Evolutionary conservation across 1,140 invertebrate genomes (phyloP), one percentile per base, ranked within the genome.

Genomic region (Drosophila repleta): DNA sequence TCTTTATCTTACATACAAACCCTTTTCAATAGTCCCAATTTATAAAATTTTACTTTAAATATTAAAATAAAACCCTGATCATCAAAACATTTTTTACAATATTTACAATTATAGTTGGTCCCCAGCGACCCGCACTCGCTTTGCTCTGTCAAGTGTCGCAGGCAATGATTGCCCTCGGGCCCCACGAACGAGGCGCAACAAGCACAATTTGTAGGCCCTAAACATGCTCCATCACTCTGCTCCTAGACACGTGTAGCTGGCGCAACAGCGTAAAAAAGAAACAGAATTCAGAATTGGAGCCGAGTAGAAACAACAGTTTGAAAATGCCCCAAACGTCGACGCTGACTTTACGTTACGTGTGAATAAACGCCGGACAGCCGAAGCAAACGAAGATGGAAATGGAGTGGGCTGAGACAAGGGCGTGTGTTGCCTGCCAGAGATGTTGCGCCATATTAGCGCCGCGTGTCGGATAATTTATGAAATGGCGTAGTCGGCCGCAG

Each of bases 381-480:
- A 29, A 8, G 29, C 29, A 29, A 29, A 29, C 29, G 29, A 29
- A 29, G 29, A 29, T 29, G 29, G 1, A 2, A 41, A 10, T 41
- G n/a, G 17, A 29, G 10, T 43, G 41, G 11, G 35, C 2, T 13
- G 32, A 41, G 60, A 45, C 15, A 4, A 24, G 55, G 70, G 74
- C 60, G 53, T 39, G 63, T 76, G 65, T 43, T 63, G 46, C 61
- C 71, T 69, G 77, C 74, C 66, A 71, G 65, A 64, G 70, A 82
- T 87, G 82, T 85, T 78, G 82, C 78, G 82, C 82, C 82, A 81
- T 87, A 85, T 85, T 85, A 85, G 82, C 82, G 82, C 82, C 78
- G 82, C 82, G 83, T 87, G 83, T 78, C 64, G 84, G 82, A 73
- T 85, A 85, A 85, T 85, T 85, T 85, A 85, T 85, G 82, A 87